These are phyloP conservation scores for Chloroclysta siterata DNA, from an alignment of 2,888 invertebrate species.

Conservation along the genomic window DNA sequence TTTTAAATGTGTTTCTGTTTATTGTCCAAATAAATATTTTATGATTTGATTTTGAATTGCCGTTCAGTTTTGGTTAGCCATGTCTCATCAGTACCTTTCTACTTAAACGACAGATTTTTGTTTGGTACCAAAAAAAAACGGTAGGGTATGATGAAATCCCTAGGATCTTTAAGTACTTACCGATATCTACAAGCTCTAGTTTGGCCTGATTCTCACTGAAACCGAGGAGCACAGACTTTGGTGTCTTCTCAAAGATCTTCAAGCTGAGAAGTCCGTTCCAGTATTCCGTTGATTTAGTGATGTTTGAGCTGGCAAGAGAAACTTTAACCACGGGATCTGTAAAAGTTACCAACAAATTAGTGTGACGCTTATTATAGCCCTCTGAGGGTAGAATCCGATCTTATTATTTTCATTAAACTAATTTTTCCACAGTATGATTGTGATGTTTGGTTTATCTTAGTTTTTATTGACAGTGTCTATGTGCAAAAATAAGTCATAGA, in stretches of 20 bases:
- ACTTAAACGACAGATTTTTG: too few species aligned
- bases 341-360: conserved; percentile 16
- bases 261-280: conserved; percentile 93
- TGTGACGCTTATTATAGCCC: background rate
- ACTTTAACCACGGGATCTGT: conserved; percentile 93
- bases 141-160: too few species aligned
- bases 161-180: conserved; percentile 65
- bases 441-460: conserved; percentile 16
- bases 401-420: background rate
- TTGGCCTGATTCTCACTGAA: conserved; percentile 90
- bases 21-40: too few species aligned
- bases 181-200: conserved; percentile 90
- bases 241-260: conserved; percentile 87
- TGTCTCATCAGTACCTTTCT: too few species aligned
- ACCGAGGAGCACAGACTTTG: conserved; percentile 87
- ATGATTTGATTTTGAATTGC: too few species aligned
- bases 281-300: conserved; percentile 90
- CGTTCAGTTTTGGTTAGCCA: too few species aligned
- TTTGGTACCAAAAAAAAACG: too few species aligned
- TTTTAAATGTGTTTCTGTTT: too few species aligned
- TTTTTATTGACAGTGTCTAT: conserved; percentile 24
- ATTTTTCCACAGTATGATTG: conserved; percentile 13
- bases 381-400: too few species aligned
- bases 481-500: conserved; percentile 30
- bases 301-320: conserved; percentile 90